A percentile compares a stretch with the other conserved stretches of the same genome.
These are phyloP conservation scores for Girardia tigrina DNA, from an alignment of 2,888 invertebrate genomes.

Conservation along the genomic window DNA sequence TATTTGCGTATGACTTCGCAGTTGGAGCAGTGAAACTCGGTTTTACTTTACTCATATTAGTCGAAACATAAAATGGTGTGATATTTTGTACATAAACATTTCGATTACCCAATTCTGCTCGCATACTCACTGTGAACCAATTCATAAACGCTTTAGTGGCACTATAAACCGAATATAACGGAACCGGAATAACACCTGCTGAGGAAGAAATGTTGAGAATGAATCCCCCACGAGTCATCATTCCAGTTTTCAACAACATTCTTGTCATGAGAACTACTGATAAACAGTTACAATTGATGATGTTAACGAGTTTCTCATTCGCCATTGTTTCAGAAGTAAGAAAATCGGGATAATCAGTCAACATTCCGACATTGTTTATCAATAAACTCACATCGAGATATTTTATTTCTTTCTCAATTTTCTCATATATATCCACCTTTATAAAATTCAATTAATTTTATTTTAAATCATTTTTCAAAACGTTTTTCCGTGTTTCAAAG, in stretches of 20 bases:
- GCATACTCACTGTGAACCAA: neutral
- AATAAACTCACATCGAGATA: neutral
- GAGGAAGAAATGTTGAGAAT: neutral
- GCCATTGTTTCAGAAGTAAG: neutral
- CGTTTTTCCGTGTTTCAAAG: too few species aligned
- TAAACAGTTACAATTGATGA: neutral
- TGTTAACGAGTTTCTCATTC: neutral
- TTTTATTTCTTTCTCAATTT: neutral
- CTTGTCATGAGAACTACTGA: neutral
- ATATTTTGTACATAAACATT: neutral
- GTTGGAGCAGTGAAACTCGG: neutral
- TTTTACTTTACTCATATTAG: neutral
- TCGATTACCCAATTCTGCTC: neutral
- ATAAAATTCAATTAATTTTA: too few species aligned
- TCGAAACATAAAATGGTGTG: neutral
- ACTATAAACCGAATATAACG: neutral
- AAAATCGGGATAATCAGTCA: neutral
- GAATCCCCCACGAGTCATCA: neutral
- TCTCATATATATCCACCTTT: neutral
- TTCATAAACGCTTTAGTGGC: neutral
- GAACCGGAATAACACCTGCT: neutral
- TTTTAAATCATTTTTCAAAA: too few species aligned
- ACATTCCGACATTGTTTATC: conserved; percentile 11
- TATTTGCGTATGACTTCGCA: neutral
- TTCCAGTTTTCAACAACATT: neutral